phyloP scores from a whole-genome alignment of 2,888 invertebrate species.

The Sepioteuthis lessoniana region DNA sequence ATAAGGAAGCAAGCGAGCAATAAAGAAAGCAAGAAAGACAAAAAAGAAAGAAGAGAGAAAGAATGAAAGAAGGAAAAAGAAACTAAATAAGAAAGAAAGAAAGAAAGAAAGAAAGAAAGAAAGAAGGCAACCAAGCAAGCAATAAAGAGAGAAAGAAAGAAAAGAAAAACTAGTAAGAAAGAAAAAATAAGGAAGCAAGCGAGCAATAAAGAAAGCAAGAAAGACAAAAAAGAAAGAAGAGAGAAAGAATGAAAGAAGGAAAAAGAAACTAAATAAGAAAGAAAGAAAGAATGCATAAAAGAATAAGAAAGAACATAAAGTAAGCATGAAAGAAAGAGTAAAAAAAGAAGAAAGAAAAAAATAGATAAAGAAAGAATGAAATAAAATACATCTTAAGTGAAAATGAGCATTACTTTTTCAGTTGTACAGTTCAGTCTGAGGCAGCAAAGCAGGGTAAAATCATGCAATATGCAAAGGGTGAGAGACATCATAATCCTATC shows the following conservation, averaged over 20 bases:
- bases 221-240: too few species aligned
- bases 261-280: neutral
- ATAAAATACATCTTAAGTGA: too few species aligned
- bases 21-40: too few species aligned
- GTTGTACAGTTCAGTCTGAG: neutral
- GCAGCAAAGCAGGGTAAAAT: neutral
- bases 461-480: neutral
- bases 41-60: too few species aligned
- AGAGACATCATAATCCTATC: neutral
- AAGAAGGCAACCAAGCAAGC: neutral
- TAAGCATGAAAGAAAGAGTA: neutral
- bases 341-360: neutral
- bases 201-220: too few species aligned
- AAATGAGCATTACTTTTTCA: neutral
- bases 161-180: too few species aligned
- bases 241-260: too few species aligned
- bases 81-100: too few species aligned
- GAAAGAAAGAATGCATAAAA: neutral
- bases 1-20: too few species aligned
- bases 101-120: too few species aligned
- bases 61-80: too few species aligned
- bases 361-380: neutral
- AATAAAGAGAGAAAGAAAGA: neutral
- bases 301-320: neutral
- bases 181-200: too few species aligned